Percentiles rank a stretch among this genome's conserved stretches.
Conservation (phyloP, 2,888 invertebrate genomes). For the Phengaris arion region DNA sequence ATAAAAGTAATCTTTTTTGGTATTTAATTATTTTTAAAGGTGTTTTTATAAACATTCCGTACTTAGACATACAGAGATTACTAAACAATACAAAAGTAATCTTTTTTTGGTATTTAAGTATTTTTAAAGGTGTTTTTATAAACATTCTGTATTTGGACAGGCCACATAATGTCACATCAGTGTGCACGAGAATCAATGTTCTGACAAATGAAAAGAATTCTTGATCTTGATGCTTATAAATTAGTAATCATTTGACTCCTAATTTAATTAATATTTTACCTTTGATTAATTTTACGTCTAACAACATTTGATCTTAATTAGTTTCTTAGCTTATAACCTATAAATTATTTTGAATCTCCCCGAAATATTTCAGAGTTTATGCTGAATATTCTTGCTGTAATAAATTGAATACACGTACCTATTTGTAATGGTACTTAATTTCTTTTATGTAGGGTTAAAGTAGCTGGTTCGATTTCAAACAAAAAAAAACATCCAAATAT, state of each 20-base stretch:
- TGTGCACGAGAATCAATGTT: neutral
- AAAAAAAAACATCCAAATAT: too few species aligned
- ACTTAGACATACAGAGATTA: too few species aligned
- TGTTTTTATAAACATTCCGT: too few species aligned
- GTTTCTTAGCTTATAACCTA: conserved; percentile 13
- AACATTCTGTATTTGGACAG: too few species aligned
- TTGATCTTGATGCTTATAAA: neutral
- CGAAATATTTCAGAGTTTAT: neutral
- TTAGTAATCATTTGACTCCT: conserved; percentile 1
- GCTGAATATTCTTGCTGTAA: neutral
- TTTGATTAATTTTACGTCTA: conserved; percentile 19
- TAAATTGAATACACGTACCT: neutral
- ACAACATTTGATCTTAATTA: conserved; percentile 20
- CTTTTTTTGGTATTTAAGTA: too few species aligned
- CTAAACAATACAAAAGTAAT: too few species aligned
- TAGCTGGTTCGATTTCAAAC: too few species aligned
- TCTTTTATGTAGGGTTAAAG: too few species aligned
- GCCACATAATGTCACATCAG: too few species aligned
- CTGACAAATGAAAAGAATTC: neutral
- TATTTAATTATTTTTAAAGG: too few species aligned
- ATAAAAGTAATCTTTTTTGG: too few species aligned
- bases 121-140: too few species aligned
- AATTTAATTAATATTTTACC: conserved; percentile 22
- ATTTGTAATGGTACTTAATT: neutral
- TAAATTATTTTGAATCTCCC: conserved; percentile 19